These are phyloP conservation scores for Podargus strigoides DNA, from an alignment of 2,797 vertebrate genomes.

Conservation along the genomic window DNA sequence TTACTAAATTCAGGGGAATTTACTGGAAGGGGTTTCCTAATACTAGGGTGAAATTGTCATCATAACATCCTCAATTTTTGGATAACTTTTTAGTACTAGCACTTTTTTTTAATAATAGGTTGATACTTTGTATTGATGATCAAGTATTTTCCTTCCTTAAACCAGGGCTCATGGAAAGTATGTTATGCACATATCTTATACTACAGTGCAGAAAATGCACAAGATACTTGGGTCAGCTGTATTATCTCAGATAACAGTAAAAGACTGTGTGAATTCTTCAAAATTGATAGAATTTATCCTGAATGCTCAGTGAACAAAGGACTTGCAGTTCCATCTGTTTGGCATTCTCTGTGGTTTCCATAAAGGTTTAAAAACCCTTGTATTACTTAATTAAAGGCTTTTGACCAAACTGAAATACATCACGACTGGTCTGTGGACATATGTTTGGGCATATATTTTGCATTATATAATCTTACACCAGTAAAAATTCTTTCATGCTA, in stretches of 20 bases:
- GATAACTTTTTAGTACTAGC: not conserved
- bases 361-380: not conserved
- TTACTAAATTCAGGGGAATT: not conserved
- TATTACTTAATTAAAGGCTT: not conserved
- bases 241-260: not conserved
- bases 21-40: not conserved
- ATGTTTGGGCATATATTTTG: not conserved
- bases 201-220: not conserved
- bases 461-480: not conserved
- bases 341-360: not conserved
- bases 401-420: constrained; percentile 12
- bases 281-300: not conserved
- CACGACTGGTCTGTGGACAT: not conserved
- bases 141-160: not conserved
- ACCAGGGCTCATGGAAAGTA: not conserved
- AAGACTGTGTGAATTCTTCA: not conserved
- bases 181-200: not conserved
- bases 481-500: not conserved
- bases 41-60: not conserved
- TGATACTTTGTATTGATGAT: not conserved
- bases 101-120: not conserved
- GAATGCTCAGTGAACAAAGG: not conserved
- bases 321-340: not conserved
- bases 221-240: not conserved
- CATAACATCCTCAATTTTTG: not conserved